Percentiles rank a stretch among this genome's conserved stretches.
Evolutionary conservation across 2,113 vertebrate species (phyloP).

Genomic region (Propithecus coquereli): DNA sequence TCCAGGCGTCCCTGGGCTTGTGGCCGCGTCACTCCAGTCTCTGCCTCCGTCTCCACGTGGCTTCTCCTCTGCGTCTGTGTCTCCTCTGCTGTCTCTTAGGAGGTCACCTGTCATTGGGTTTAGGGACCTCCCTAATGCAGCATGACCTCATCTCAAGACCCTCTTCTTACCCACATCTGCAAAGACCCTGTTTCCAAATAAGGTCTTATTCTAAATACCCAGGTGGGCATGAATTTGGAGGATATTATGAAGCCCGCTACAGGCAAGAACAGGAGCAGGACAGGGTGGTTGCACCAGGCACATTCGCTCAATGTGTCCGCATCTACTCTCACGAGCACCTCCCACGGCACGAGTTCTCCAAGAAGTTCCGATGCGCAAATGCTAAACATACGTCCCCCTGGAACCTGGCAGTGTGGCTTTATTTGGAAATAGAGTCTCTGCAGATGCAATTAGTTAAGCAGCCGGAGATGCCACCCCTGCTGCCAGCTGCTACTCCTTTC

Average conservation of each 20-base stretch:
- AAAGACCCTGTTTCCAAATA: neutral
- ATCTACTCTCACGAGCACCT: accelerated
- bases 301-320: accelerated
- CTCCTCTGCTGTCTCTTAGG: accelerated
- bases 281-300: accelerated
- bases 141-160: neutral
- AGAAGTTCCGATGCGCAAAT: no score
- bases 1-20: accelerated
- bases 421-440: no score
- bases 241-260: no score
- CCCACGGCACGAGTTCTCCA: accelerated
- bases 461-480: no score
- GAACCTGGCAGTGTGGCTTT: no score
- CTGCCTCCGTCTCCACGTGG: accelerated
- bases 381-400: no score
- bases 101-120: accelerated
- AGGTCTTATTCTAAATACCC: accelerated
- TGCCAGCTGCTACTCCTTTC: no score
- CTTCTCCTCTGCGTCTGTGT: accelerated
- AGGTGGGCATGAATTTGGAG: no score
- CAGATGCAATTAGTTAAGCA: no score
- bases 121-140: accelerated
- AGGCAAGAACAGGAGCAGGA: neutral
- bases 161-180: accelerated
- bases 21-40: accelerated